Percentiles rank a stretch among this genome's conserved stretches.
Evolutionary conservation across 1,140 invertebrate genomes (phyloP).

Genomic region (Bemisia tabaci): DNA sequence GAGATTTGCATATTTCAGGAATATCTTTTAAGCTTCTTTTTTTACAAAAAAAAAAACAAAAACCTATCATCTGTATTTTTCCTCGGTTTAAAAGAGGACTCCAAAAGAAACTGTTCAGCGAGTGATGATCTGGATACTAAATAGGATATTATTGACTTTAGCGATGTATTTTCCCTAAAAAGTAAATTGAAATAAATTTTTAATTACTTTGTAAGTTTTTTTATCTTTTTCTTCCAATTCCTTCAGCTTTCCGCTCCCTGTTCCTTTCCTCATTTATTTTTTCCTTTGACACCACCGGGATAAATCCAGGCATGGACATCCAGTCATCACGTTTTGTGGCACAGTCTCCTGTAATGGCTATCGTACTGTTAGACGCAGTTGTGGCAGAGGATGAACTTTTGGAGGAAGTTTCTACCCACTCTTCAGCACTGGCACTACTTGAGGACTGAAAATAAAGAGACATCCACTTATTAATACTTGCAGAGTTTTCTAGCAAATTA

Average conservation of each 20-base stretch:
- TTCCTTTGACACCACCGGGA: slow-evolving; percentile 11
- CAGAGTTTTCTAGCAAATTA: no score
- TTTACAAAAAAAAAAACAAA: neutral
- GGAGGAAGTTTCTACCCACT: slow-evolving; percentile 15
- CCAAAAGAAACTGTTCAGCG: neutral
- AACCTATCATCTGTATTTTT: neutral
- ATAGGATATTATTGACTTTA: no score
- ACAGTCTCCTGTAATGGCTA: neutral
- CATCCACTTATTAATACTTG: no score
- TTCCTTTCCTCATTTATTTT: slow-evolving; percentile 8
- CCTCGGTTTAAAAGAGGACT: neutral
- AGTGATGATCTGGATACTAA: neutral
- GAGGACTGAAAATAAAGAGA: slow-evolving; percentile 3
- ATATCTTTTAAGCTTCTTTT: no score
- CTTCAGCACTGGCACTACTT: slow-evolving; percentile 8
- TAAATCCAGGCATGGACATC: slow-evolving; percentile 7
- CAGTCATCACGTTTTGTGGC: slow-evolving; percentile 14
- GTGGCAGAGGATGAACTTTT: neutral
- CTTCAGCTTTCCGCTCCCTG: slow-evolving; percentile 1
- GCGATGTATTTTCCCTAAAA: no score
- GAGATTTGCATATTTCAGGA: no score
- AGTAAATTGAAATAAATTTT: no score
- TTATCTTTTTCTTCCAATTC: slow-evolving; percentile 9
- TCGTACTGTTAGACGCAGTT: neutral
- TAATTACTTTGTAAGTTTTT: neutral